These are phyloP conservation scores for Aegithalos caudatus DNA, from an alignment of 2,113 vertebrate genomes.

Conservation along the genomic window DNA sequence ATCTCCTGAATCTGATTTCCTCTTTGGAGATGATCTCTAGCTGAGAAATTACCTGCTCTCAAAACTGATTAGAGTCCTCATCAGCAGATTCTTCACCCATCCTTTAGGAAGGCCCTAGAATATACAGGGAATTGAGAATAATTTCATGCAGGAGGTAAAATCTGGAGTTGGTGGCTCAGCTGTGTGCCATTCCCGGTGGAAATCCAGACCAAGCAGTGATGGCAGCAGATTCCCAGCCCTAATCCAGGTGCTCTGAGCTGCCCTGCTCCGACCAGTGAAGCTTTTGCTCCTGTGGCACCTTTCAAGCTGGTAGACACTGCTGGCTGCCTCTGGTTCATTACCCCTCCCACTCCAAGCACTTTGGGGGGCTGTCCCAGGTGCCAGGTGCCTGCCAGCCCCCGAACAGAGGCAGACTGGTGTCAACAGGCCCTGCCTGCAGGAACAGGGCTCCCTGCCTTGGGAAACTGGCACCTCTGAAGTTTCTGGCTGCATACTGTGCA, in stretches of 20 bases:
- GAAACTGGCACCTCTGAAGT: neutral
- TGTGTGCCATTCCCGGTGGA: neutral
- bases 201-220: neutral
- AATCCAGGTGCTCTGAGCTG: neutral
- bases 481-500: rapidly evolving
- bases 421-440: neutral
- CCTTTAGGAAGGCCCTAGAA: neutral
- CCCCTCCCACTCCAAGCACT: neutral
- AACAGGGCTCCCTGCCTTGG: neutral
- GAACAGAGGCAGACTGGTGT: neutral
- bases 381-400: neutral
- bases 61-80: slow-evolving; percentile 60
- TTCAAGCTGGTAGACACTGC: rapidly evolving
- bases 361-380: neutral
- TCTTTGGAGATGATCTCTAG: slow-evolving; percentile 56
- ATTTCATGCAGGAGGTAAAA: slow-evolving; percentile 8
- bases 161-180: neutral
- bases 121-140: neutral
- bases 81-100: slow-evolving; percentile 40
- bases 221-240: neutral
- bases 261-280: neutral
- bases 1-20: slow-evolving; percentile 47
- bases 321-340: neutral
- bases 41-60: slow-evolving; percentile 66
- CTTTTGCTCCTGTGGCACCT: neutral